These are phyloP conservation scores for Mustelus asterias DNA, from an alignment of 2,113 vertebrate species.

Conservation along the genomic window DNA sequence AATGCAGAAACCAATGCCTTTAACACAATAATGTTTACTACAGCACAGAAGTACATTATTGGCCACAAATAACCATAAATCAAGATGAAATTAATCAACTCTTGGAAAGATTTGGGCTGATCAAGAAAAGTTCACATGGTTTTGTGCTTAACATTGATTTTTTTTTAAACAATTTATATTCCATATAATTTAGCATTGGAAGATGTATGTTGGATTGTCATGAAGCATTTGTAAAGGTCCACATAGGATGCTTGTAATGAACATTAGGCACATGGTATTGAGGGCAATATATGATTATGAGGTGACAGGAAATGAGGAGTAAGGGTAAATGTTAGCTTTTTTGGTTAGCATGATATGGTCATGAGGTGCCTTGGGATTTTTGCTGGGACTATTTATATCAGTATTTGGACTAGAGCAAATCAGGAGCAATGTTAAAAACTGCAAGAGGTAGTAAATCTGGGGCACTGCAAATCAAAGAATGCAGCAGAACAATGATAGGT, in stretches of 20 bases:
- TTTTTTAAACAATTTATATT: background rate
- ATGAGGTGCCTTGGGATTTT: background rate
- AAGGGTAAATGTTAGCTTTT: background rate
- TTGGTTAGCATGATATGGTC: background rate
- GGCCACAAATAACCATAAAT: background rate
- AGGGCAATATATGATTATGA: background rate
- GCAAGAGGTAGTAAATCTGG: background rate
- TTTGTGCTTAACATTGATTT: background rate
- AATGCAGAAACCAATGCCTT: background rate
- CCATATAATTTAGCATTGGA: background rate
- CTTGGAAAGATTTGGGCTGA: background rate
- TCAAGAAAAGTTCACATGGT: background rate
- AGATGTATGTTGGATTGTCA: background rate
- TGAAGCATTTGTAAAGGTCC: background rate
- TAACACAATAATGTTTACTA: background rate
- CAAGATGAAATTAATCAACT: background rate
- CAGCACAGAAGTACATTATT: background rate
- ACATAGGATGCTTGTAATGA: background rate
- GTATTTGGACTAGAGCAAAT: background rate
- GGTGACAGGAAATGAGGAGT: background rate
- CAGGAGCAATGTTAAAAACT: background rate
- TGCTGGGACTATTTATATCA: background rate
- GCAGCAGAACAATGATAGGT: background rate
- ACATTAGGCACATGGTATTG: background rate
- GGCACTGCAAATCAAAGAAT: background rate